Evolutionary conservation across 2,113 vertebrate genomes (phyloP).

Genomic region (Antennarius striatus): DNA sequence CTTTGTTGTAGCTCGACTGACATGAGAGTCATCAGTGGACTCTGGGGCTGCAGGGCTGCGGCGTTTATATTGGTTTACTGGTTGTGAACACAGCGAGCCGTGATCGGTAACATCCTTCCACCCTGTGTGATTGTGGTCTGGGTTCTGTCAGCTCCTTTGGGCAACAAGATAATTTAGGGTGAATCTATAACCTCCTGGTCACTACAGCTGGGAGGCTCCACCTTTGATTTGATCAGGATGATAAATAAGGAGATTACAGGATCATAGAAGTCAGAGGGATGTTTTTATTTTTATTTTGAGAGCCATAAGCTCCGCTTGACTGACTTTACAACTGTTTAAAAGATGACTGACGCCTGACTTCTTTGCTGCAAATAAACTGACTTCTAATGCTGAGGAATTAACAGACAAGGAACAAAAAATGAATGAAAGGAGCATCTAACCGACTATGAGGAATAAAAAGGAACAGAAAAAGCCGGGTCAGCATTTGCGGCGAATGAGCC

Average conservation of each 20-base stretch:
- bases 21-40: background rate
- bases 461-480: constrained; percentile 28
- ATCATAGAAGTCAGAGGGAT: too few relatives aligned
- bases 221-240: constrained; percentile 24
- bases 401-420: constrained; percentile 3
- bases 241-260: background rate
- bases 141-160: constrained; percentile 24
- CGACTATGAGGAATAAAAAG: constrained; percentile 3
- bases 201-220: constrained; percentile 12
- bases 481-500: constrained; percentile 48
- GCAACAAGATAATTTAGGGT: background rate
- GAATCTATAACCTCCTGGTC: constrained; percentile 2
- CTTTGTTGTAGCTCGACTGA: background rate
- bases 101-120: background rate
- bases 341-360: too few relatives aligned
- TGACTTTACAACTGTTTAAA: too few relatives aligned
- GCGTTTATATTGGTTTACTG: background rate
- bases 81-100: constrained; percentile 13
- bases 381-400: too few relatives aligned
- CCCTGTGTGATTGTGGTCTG: constrained; percentile 16
- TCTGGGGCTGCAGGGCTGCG: constrained; percentile 12
- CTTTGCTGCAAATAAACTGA: too few relatives aligned
- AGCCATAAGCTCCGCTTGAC: too few relatives aligned
- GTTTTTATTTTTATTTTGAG: too few relatives aligned
- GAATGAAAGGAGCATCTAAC: constrained; percentile 17